These are phyloP conservation scores for Mongoloraphidia duomilia DNA, from an alignment of 2,888 invertebrate genomes.

Conservation along the genomic window DNA sequence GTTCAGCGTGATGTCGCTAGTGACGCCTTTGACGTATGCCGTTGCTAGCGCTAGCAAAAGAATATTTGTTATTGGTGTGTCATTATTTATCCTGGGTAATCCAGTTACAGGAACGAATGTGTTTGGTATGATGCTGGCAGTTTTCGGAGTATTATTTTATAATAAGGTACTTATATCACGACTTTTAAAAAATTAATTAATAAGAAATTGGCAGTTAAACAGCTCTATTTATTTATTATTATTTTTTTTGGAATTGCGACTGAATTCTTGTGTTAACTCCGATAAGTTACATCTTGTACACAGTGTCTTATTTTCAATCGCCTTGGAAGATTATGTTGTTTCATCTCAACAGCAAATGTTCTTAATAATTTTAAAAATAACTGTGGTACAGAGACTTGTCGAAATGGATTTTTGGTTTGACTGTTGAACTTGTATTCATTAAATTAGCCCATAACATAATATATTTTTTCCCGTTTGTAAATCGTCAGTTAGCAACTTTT, in stretches of 20 bases:
- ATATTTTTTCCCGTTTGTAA: too few species aligned
- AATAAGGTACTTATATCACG: slow-evolving; percentile 50
- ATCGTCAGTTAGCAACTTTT: too few species aligned
- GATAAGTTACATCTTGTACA: too few species aligned
- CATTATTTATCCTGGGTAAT: slow-evolving; percentile 75
- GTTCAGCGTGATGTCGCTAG: slow-evolving; percentile 79
- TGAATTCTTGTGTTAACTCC: background rate
- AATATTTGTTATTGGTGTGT: slow-evolving; percentile 79
- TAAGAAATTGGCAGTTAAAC: background rate
- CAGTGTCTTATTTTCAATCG: too few species aligned
- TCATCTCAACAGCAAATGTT: too few species aligned
- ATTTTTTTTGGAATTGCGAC: background rate
- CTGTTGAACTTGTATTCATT: too few species aligned
- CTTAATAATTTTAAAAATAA: too few species aligned
- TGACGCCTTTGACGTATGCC: slow-evolving; percentile 89
- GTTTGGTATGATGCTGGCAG: slow-evolving; percentile 80
- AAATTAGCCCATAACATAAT: too few species aligned
- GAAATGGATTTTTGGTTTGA: too few species aligned
- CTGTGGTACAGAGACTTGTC: too few species aligned
- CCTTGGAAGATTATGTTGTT: too few species aligned
- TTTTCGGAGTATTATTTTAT: slow-evolving; percentile 79
- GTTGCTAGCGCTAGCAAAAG: slow-evolving; percentile 92
- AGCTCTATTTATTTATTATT: background rate
- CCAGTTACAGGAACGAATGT: slow-evolving; percentile 80
- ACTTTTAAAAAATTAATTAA: background rate